Percentiles rank a stretch among this genome's conserved stretches.
Evolutionary conservation across 2,113 vertebrate genomes (phyloP).

Genomic region (Dendropsophus ebraccatus): DNA sequence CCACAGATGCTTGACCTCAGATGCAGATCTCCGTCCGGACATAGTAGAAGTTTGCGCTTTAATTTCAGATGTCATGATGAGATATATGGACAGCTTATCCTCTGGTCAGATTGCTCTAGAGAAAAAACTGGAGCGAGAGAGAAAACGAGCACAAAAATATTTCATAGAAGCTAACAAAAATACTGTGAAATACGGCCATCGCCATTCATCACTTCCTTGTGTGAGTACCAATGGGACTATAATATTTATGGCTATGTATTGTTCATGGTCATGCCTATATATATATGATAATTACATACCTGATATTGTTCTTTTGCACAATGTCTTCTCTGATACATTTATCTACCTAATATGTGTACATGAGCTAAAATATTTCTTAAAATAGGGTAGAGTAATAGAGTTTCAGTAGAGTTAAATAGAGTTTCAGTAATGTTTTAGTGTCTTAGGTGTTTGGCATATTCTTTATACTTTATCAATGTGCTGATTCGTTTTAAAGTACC

Average conservation of each 20-base stretch:
- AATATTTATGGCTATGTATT: neutral
- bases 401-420: too few relatives aligned
- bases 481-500: too few relatives aligned
- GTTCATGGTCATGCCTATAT: neutral
- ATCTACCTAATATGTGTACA: neutral
- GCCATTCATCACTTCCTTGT: constrained; percentile 65
- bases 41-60: constrained; percentile 81
- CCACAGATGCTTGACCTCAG: constrained; percentile 84
- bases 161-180: constrained; percentile 79
- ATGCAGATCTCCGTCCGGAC: constrained; percentile 80
- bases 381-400: too few relatives aligned
- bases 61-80: constrained; percentile 88
- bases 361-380: neutral
- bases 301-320: too few relatives aligned
- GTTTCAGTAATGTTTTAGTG: too few relatives aligned
- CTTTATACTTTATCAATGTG: too few relatives aligned
- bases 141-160: constrained; percentile 78
- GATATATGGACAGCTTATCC: constrained; percentile 80
- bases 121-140: constrained; percentile 80
- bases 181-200: constrained; percentile 62
- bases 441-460: too few relatives aligned
- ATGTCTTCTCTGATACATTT: neutral
- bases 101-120: constrained; percentile 79
- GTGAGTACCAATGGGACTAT: constrained; percentile 60
- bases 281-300: too few relatives aligned